Evolutionary conservation across 2,113 vertebrate species (phyloP).

Genomic region (Ictalurus furcatus): DNA sequence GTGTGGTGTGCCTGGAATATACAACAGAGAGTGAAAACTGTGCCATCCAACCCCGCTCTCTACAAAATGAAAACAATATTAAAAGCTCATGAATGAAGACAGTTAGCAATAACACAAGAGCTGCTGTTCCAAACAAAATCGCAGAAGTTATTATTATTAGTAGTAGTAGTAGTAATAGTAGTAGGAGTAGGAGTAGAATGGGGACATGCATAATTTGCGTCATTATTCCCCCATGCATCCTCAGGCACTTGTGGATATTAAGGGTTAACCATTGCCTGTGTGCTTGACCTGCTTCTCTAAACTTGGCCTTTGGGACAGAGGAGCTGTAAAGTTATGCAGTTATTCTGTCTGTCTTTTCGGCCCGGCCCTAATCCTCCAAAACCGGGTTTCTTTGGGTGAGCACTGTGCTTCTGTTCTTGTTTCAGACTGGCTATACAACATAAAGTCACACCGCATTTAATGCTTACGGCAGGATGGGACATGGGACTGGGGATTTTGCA

Average conservation of each 20-base stretch:
- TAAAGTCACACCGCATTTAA: constrained; percentile 99
- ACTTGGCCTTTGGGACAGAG: constrained; percentile 72
- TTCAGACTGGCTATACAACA: constrained; percentile 89
- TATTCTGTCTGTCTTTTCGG: constrained; percentile 77
- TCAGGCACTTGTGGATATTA: constrained; percentile 39
- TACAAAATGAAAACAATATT: neutral
- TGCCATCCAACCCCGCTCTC: neutral
- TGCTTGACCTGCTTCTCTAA: constrained; percentile 67
- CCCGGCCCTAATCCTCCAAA: constrained; percentile 80
- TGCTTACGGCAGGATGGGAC: constrained; percentile 96
- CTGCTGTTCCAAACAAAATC: neutral
- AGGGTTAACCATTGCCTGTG: constrained; percentile 72
- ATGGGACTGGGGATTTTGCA: constrained; percentile 92
- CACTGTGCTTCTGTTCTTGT: constrained; percentile 86
- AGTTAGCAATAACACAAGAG: neutral
- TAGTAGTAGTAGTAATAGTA: neutral
- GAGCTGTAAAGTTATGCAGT: constrained; percentile 83
- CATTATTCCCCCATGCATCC: neutral
- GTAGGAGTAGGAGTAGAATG: neutral
- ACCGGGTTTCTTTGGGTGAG: constrained; percentile 84
- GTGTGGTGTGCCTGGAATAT: neutral
- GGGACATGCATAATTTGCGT: neutral
- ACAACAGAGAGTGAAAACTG: neutral
- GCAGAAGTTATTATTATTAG: neutral
- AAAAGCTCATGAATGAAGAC: neutral